Evolutionary conservation across 2,888 invertebrate genomes (phyloP), one percentile per base, ranked within the genome.

Genomic region (Apomyelois bistriatella): DNA sequence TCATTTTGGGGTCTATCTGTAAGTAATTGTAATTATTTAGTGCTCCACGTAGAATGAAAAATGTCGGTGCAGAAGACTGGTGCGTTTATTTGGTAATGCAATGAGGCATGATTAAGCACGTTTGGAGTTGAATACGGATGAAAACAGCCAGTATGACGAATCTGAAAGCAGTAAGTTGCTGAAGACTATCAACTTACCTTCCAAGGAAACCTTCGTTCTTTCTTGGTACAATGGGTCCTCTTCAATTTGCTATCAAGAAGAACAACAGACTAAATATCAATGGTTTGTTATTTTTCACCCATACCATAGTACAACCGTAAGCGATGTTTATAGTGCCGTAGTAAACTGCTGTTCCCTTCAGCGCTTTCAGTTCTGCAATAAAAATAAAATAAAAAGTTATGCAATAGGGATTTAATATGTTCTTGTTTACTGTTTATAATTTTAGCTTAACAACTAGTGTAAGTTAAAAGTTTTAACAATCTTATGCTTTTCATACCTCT

Each of bases 31-130:
- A 12, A 28, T 28, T 4, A 28, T 12, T 12, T 12, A 12, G 28
- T 9, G 22, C 28, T 46, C 32, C 32, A 32, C 13, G 46, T 46
- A 46, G 46, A 30, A 32, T 42, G 2, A 5, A 79, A 70, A 60
- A 89, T 89, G 89, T 65, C 76, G 52, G 65, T 71, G 59, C 75
- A 85, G 65, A 90, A 91, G 68, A 78, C 90, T 2, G 90, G 90
- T 40, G 68, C 83, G 37, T 80, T 79, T 59, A 66, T 74, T 54
- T 72, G 83, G 17, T 68, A 78, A 32, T 91, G 91, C 66, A 79
- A 77, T 60, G 74, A 71, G 4, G 69, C 68, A 74, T 57, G 91
- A 91, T 60, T 77, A 90, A 67, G 89, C 91, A 52, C 90, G 91
- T 73, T 78, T 90, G 69, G 77, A 83, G 70, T 75, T 91, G 49